phyloP scores from a whole-genome alignment of 2,888 invertebrate species.

The Ichneumon xanthorius region DNA sequence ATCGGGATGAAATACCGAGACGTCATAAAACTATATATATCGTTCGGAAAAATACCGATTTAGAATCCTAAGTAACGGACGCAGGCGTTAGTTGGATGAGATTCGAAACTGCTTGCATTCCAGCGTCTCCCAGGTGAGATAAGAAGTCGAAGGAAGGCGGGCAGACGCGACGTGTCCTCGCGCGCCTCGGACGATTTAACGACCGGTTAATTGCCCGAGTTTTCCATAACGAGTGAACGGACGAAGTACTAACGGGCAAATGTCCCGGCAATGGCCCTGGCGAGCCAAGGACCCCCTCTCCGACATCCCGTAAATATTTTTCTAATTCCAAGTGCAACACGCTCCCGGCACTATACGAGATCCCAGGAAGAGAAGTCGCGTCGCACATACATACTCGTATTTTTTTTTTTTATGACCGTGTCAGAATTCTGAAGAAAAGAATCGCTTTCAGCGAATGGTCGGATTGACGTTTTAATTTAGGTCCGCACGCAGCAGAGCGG shows the following conservation, averaged over 20 bases:
- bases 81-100: background rate
- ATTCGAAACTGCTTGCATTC: background rate
- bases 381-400: background rate
- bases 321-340: background rate
- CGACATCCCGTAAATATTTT: slow-evolving; percentile 2
- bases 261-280: slow-evolving; percentile 1
- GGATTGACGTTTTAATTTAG: slow-evolving; percentile 8
- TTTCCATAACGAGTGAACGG: slow-evolving; percentile 18
- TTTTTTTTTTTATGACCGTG: background rate
- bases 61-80: background rate
- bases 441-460: background rate
- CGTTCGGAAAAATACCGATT: background rate
- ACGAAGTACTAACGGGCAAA: slow-evolving; percentile 6
- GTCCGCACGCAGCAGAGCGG: background rate
- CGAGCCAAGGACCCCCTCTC: background rate
- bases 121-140: slow-evolving; percentile 9
- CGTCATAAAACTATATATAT: background rate
- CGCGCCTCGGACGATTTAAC: slow-evolving; percentile 17
- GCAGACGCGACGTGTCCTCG: slow-evolving; percentile 24
- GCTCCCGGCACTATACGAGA: background rate
- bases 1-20: too few species aligned
- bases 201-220: slow-evolving; percentile 24
- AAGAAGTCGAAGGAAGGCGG: slow-evolving; percentile 4
- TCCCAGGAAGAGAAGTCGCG: background rate
- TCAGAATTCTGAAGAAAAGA: background rate